These are phyloP conservation scores for Eremophila alpestris DNA, from an alignment of 2,797 vertebrate species.

Conservation along the genomic window DNA sequence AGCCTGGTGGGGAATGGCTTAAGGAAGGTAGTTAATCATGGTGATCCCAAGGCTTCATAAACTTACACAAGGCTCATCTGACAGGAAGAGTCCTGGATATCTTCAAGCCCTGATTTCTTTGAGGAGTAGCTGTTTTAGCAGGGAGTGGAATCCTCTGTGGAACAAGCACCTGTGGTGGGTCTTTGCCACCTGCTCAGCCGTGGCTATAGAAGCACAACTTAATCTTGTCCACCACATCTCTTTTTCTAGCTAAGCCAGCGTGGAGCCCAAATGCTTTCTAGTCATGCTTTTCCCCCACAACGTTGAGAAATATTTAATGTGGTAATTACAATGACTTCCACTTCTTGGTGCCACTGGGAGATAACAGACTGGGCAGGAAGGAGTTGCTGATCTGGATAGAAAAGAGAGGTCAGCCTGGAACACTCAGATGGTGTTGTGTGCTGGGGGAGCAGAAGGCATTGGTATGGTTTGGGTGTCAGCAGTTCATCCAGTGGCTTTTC, in stretches of 20 bases:
- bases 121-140: background rate
- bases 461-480: background rate
- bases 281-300: background rate
- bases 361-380: background rate
- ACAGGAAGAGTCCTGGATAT: background rate
- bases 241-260: background rate
- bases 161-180: conserved; percentile 39
- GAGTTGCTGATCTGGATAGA: background rate
- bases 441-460: background rate
- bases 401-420: background rate
- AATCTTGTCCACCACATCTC: background rate
- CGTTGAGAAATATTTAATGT: background rate
- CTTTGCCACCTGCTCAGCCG: conserved; percentile 23
- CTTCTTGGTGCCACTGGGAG: background rate
- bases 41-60: conserved; percentile 22
- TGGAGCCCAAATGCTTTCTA: background rate
- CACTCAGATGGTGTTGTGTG: background rate
- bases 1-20: background rate
- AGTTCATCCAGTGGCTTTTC: background rate
- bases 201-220: background rate
- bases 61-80: background rate
- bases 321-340: background rate
- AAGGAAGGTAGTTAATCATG: conserved; percentile 37
- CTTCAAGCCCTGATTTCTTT: conserved; percentile 3
- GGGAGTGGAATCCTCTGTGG: background rate